Base-by-base conservation (phyloP, 2,113 vertebrate species). In the Aphyosemion australe region DNA sequence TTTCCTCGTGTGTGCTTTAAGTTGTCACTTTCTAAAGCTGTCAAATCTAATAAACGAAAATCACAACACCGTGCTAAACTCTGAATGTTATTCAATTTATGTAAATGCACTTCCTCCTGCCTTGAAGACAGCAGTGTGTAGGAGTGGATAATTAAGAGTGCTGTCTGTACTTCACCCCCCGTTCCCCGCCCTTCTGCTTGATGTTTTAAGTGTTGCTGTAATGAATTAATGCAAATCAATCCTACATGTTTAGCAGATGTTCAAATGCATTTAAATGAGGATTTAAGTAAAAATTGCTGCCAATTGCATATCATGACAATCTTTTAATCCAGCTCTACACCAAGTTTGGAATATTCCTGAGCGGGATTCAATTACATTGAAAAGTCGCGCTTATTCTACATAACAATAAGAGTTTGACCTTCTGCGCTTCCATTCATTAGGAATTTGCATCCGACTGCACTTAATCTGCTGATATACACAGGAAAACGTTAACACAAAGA, bases 391-490 rank as follows among this genome's bases (percentile, higher is more conserved):
- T 73, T 73, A 52, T 63, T 74, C 20, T 26, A 63, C 51, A 67
- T 32, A 62, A 76, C 73, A 78, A 77, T 65, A 14, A 9, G 61
- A 0, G 34, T 77, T 74, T 80, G 79, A 88, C 84, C 84, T 75
- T 74, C 45, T 64, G 54, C 55, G 42, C 60, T 79, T 71, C 61
- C 67, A 52, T 58, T 69, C 67, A 64, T 31, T 21, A 47, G 8
- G 16, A 55, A 89, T 90, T 85, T 87, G 78, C 83, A 91, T 90
- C 37, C 75, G 61, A 90, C 85, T 87, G 60, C 56, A 73, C 48
- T 61, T 76, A 84, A 86, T 82, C 69, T 61, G 78, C 84, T 87
- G 77, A 80, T 74, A 72, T 78, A 68, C 58, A 80, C 66, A 69
- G 45, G 71, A 78, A 87, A 85, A 87, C 63, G 85, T 75, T 82